A percentile compares a stretch with the other conserved stretches of the same genome.
Evolutionary conservation across 2,888 invertebrate species (phyloP).

Genomic region (Lutraria lutraria): DNA sequence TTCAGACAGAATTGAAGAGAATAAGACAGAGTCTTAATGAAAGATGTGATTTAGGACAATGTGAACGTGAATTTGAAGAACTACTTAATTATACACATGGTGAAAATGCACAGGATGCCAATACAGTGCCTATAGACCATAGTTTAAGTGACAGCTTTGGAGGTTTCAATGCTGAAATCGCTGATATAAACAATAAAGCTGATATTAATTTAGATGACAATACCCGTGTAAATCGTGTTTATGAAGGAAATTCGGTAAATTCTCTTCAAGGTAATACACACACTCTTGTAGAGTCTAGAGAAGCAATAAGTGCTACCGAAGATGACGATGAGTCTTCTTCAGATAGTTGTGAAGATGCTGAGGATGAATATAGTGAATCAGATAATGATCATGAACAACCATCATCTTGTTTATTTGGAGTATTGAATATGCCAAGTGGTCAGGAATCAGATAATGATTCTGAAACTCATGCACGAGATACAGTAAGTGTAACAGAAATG

Average conservation of each 20-base stretch:
- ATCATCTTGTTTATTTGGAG: background rate
- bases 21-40: too few relatives aligned
- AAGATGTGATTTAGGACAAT: background rate
- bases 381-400: constrained; percentile 38
- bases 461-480: constrained; percentile 16
- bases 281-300: background rate
- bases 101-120: background rate
- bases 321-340: constrained; percentile 3
- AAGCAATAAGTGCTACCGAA: constrained; percentile 18
- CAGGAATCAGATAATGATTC: background rate
- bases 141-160: constrained; percentile 36
- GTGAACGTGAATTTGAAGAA: background rate
- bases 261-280: background rate
- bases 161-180: constrained; percentile 41
- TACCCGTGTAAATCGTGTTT: background rate
- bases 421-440: background rate
- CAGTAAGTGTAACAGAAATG: constrained; percentile 38
- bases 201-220: background rate
- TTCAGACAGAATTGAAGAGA: too few relatives aligned
- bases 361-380: constrained; percentile 62
- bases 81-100: background rate
- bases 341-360: constrained; percentile 52
- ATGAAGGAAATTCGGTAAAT: background rate
- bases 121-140: constrained; percentile 27
- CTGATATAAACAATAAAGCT: constrained; percentile 22